phyloP scores from a whole-genome alignment of 2,113 vertebrate genomes.

The Galemys pyrenaicus region DNA sequence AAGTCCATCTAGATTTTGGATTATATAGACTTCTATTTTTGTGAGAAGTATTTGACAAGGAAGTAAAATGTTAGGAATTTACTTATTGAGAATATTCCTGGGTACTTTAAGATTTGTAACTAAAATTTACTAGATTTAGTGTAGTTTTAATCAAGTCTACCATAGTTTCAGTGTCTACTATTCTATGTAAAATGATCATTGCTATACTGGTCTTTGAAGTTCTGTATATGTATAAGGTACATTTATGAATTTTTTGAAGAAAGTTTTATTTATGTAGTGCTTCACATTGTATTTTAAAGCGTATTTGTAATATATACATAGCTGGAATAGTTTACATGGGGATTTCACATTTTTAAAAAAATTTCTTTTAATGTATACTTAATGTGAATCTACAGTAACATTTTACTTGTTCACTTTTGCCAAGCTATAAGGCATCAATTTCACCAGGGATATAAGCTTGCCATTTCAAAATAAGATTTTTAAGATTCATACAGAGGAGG shows the following conservation, averaged over 20 bases:
- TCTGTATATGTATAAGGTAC: not conserved
- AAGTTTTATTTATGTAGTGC: not conserved
- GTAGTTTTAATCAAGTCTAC: not conserved
- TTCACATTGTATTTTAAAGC: slow-evolving; percentile 18
- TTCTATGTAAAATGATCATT: slow-evolving; percentile 10
- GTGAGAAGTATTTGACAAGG: not conserved
- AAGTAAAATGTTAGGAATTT: slow-evolving; percentile 7
- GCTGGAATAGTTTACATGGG: not conserved
- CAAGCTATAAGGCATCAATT: slow-evolving; percentile 5
- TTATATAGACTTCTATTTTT: not conserved
- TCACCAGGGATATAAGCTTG: not conserved
- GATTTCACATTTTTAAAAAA: slow-evolving; percentile 14
- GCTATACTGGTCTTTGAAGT: not conserved
- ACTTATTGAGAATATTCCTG: slow-evolving; percentile 9
- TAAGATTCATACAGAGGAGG: not conserved
- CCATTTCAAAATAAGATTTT: slow-evolving; percentile 38
- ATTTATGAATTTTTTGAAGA: not conserved
- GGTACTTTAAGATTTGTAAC: not conserved
- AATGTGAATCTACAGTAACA: not conserved
- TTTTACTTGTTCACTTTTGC: slow-evolving; percentile 31
- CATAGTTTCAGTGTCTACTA: not conserved
- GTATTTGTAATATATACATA: not conserved
- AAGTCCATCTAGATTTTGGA: not conserved
- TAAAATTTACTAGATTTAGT: not conserved
- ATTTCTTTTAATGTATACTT: slow-evolving; percentile 1